Conservation (phyloP, 2,797 vertebrate genomes). For the Neopelma chrysocephalum region DNA sequence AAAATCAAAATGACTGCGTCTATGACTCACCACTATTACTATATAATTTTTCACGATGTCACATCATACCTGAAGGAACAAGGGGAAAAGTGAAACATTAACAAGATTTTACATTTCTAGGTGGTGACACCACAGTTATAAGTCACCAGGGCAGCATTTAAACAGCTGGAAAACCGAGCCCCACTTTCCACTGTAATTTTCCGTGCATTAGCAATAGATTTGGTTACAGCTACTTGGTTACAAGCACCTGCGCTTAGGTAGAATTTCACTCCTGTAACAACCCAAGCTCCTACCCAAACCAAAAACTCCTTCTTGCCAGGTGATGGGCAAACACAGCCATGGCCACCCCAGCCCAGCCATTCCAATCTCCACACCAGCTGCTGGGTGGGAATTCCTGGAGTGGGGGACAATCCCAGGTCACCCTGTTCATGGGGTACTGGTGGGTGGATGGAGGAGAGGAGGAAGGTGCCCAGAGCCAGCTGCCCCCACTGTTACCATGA, state of each 20-base stretch:
- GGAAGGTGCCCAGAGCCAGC: not conserved
- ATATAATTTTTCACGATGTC: not conserved
- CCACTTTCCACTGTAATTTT: not conserved
- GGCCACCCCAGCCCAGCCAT: not conserved
- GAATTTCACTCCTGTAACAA: not conserved
- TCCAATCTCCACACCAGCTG: not conserved
- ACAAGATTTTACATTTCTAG: not conserved
- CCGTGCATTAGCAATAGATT: not conserved
- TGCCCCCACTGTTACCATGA: rapidly evolving
- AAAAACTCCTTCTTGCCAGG: not conserved
- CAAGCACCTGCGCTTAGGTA: not conserved
- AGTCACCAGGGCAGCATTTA: not conserved
- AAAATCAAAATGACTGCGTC: not conserved
- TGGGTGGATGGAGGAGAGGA: not conserved
- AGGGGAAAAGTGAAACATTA: not conserved
- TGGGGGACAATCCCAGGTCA: rapidly evolving
- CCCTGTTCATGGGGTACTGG: not conserved
- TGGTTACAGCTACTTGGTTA: constrained; percentile 4
- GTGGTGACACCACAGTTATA: not conserved
- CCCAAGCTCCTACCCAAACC: not conserved
- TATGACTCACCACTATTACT: not conserved
- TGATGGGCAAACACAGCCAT: not conserved
- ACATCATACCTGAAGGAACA: not conserved
- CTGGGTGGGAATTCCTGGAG: not conserved
- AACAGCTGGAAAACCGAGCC: not conserved